Evolutionary conservation across 2,113 vertebrate genomes (phyloP).

Genomic region (Sapayoa aenigma): DNA sequence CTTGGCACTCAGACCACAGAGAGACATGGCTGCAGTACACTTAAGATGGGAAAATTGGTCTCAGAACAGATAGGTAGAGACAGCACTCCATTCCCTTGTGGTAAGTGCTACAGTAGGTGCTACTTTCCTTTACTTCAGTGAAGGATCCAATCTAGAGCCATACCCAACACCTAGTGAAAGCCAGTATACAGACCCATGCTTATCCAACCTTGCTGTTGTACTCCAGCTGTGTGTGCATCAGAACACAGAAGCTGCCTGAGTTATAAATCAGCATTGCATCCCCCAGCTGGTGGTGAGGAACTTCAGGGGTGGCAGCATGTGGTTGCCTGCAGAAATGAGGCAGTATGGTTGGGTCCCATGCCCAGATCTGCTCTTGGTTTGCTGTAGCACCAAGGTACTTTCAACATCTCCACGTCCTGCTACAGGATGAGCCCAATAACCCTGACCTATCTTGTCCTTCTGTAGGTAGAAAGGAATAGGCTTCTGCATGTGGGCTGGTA

Average conservation of each 20-base stretch:
- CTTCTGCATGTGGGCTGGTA: background rate
- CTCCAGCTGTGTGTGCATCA: background rate
- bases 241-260: background rate
- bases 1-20: background rate
- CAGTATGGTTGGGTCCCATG: background rate
- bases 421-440: background rate
- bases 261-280: background rate
- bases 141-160: fast-evolving
- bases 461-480: background rate
- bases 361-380: background rate
- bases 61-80: background rate
- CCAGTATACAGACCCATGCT: background rate
- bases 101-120: background rate
- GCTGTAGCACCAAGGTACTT: background rate
- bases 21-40: background rate
- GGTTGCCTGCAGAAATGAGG: background rate
- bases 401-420: background rate
- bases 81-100: background rate
- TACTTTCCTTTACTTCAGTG: background rate
- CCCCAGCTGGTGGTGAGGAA: background rate
- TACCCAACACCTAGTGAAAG: background rate
- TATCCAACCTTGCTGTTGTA: background rate
- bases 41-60: background rate
- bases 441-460: background rate
- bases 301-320: fast-evolving